Percentiles rank a stretch among this genome's conserved stretches.
Conservation (phyloP, 92 coral and sea anemone species). For the Chrysogorgia sp. region DNA sequence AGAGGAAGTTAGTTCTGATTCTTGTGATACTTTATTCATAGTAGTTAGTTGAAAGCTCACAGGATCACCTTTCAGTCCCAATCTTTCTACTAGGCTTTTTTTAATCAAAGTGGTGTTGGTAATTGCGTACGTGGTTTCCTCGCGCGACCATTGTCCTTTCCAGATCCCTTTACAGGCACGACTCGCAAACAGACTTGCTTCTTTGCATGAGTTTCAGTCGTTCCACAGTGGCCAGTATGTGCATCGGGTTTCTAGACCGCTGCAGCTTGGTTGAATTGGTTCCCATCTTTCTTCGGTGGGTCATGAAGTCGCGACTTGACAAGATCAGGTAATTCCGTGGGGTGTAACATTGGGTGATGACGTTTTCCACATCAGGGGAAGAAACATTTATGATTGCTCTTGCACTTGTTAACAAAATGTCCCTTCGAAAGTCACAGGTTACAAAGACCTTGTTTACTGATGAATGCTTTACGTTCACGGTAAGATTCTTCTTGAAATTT, state of each 20-base stretch:
- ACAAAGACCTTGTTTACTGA: slow-evolving; percentile 2
- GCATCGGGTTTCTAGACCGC: no score
- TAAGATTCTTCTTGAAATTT: no score
- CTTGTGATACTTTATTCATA: slow-evolving; percentile 12
- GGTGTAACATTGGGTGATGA: not conserved
- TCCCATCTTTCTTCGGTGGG: no score
- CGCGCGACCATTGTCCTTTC: not conserved
- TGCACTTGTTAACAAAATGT: slow-evolving; percentile 2
- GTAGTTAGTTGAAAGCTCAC: slow-evolving; percentile 14
- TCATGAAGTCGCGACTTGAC: no score
- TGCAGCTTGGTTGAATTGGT: no score
- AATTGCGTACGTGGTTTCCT: not conserved
- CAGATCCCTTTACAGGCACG: not conserved
- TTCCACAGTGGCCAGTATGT: no score
- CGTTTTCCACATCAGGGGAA: not conserved
- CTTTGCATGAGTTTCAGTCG: no score
- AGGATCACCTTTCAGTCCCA: not conserved
- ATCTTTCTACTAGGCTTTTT: not conserved
- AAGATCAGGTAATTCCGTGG: not conserved
- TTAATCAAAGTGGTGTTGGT: not conserved
- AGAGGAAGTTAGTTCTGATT: not conserved
- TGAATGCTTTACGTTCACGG: not conserved
- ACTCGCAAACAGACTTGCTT: not conserved
- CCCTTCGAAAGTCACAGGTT: slow-evolving; percentile 7
- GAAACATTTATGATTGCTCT: not conserved